Evolutionary conservation across 2,888 invertebrate genomes (phyloP).

Genomic region (Agriopis marginaria): DNA sequence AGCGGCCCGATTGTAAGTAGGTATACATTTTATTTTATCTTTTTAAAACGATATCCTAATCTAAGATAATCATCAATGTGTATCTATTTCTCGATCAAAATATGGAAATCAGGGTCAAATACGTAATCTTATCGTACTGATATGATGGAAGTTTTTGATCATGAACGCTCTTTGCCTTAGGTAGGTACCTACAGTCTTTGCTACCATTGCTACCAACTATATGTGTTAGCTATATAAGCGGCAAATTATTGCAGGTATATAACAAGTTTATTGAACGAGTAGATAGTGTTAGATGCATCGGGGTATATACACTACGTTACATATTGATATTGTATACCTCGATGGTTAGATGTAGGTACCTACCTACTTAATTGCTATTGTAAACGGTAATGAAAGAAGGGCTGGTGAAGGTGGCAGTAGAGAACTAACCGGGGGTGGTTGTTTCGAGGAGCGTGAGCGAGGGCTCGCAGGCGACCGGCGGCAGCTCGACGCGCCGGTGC

Average conservation of each 20-base stretch:
- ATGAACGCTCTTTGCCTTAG: neutral
- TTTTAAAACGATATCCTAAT: neutral
- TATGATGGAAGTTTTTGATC: neutral
- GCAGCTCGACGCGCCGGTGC: conserved; percentile 87
- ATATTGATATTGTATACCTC: no score
- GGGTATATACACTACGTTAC: no score
- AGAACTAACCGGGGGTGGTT: conserved; percentile 64
- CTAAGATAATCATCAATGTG: neutral
- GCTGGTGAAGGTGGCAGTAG: neutral
- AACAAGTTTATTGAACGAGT: no score
- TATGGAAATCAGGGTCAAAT: conserved; percentile 1
- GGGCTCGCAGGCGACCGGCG: conserved; percentile 76
- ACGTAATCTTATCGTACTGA: conserved; percentile 1
- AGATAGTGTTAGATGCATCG: no score
- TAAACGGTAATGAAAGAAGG: neutral
- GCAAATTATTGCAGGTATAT: no score
- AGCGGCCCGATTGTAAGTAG: no score
- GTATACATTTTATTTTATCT: no score
- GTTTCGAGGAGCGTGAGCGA: conserved; percentile 70
- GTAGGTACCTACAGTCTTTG: no score
- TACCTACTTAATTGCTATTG: neutral
- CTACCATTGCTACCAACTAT: no score
- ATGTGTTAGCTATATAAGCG: no score
- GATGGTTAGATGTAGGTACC: no score
- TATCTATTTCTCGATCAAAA: neutral